These are phyloP conservation scores for Lasius fuliginosus DNA, from an alignment of 2,888 invertebrate genomes.

Conservation along the genomic window DNA sequence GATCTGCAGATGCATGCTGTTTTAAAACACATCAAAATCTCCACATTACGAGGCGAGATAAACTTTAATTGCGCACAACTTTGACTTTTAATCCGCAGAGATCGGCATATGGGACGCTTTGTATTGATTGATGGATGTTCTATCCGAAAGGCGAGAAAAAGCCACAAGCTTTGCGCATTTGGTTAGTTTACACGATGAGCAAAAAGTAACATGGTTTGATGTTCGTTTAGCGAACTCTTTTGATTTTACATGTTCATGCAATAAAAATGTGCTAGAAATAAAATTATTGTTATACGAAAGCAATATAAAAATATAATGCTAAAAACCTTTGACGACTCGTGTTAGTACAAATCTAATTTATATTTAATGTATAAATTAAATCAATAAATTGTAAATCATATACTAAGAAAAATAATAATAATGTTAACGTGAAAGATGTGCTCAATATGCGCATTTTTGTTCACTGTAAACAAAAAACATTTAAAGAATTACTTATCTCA, in stretches of 20 bases:
- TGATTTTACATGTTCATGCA: conserved; percentile 1
- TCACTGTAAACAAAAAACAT: background rate
- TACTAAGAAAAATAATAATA: background rate
- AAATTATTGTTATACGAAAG: background rate
- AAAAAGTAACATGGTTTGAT: conserved; percentile 57
- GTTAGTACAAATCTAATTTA: background rate
- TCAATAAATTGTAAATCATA: background rate
- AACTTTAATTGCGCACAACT: conserved; percentile 66
- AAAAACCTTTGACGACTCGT: background rate
- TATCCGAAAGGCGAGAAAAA: conserved; percentile 56
- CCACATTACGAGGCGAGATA: conserved; percentile 30
- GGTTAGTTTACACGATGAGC: conserved; percentile 19
- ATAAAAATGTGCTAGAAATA: conserved; percentile 19
- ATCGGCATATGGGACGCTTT: conserved; percentile 56
- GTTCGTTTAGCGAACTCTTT: conserved; percentile 51
- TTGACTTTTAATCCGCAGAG: conserved; percentile 74
- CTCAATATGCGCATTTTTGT: background rate
- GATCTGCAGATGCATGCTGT: conserved; percentile 22
- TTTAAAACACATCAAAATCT: conserved; percentile 1
- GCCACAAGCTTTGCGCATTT: conserved; percentile 17
- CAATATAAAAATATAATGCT: background rate
- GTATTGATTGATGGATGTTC: conserved; percentile 69
- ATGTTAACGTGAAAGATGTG: background rate
- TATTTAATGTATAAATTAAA: background rate
- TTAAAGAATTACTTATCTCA: background rate